Percentiles rank a stretch among this genome's conserved stretches.
Evolutionary conservation across 1,140 invertebrate genomes (phyloP).

Genomic region (Macrosteles quadrilineatus): DNA sequence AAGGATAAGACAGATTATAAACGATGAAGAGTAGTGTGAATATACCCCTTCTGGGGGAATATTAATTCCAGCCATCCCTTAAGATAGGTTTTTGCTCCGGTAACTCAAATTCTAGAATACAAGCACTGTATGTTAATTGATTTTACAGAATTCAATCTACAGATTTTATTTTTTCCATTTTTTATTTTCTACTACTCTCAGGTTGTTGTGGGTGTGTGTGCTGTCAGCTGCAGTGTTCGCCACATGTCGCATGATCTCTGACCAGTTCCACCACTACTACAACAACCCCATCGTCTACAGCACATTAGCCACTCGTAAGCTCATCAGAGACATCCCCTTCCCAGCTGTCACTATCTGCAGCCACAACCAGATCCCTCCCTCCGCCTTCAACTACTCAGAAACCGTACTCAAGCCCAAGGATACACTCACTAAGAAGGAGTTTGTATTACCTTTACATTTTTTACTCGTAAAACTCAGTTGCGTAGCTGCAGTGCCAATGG

Average conservation of each 20-base stretch:
- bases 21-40: too few relatives aligned
- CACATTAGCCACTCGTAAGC: not conserved
- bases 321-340: slow-evolving; percentile 6
- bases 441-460: not conserved
- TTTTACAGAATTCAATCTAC: too few relatives aligned
- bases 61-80: too few relatives aligned
- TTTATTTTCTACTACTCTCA: too few relatives aligned
- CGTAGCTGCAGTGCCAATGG: too few relatives aligned
- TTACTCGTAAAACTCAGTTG: too few relatives aligned
- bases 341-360: slow-evolving; percentile 27
- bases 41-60: too few relatives aligned
- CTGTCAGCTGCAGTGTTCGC: not conserved
- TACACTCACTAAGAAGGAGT: not conserved
- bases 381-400: slow-evolving; percentile 14
- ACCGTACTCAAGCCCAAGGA: not conserved
- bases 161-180: too few relatives aligned
- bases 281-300: not conserved
- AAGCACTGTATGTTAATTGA: too few relatives aligned
- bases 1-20: too few relatives aligned
- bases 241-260: not conserved
- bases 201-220: not conserved
- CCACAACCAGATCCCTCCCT: not conserved
- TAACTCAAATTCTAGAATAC: too few relatives aligned
- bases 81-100: too few relatives aligned
- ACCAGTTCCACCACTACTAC: not conserved